Evolutionary conservation across 2,797 vertebrate genomes (phyloP).

Genomic region (Lagodon rhomboides): DNA sequence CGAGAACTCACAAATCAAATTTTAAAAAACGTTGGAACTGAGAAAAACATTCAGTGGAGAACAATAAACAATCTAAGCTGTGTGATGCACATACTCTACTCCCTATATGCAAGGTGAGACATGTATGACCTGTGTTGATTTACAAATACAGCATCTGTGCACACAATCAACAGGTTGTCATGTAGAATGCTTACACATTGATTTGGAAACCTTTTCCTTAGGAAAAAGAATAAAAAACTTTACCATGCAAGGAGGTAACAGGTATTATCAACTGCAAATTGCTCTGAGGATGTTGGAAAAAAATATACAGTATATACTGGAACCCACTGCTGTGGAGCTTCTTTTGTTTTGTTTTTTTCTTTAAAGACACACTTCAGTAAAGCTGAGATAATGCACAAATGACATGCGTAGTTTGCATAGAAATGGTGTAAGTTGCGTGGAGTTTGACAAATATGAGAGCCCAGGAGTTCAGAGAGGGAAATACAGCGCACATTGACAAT

Average conservation of each 20-base stretch:
- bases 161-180: slow-evolving; percentile 71
- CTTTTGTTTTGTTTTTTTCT: slow-evolving; percentile 5
- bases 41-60: slow-evolving; percentile 58
- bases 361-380: slow-evolving; percentile 70
- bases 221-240: slow-evolving; percentile 86
- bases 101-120: slow-evolving; percentile 46
- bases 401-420: slow-evolving; percentile 86
- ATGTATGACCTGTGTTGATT: slow-evolving; percentile 33
- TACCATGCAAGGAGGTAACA: slow-evolving; percentile 85
- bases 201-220: slow-evolving; percentile 84
- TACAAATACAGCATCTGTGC: slow-evolving; percentile 65
- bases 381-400: slow-evolving; percentile 75
- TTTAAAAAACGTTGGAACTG: slow-evolving; percentile 35
- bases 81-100: slow-evolving; percentile 52
- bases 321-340: slow-evolving; percentile 31
- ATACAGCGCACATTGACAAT: slow-evolving; percentile 54
- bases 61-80: slow-evolving; percentile 51
- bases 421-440: slow-evolving; percentile 65
- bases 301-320: slow-evolving; percentile 61
- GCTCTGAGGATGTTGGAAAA: slow-evolving; percentile 57
- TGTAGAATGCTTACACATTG: slow-evolving; percentile 81
- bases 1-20: slow-evolving; percentile 36
- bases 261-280: slow-evolving; percentile 65
- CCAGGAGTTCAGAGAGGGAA: slow-evolving; percentile 32
- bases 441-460: slow-evolving; percentile 60